Base-by-base conservation (phyloP, 2,113 vertebrate genomes). In the Acrocephalus kingi region DNA sequence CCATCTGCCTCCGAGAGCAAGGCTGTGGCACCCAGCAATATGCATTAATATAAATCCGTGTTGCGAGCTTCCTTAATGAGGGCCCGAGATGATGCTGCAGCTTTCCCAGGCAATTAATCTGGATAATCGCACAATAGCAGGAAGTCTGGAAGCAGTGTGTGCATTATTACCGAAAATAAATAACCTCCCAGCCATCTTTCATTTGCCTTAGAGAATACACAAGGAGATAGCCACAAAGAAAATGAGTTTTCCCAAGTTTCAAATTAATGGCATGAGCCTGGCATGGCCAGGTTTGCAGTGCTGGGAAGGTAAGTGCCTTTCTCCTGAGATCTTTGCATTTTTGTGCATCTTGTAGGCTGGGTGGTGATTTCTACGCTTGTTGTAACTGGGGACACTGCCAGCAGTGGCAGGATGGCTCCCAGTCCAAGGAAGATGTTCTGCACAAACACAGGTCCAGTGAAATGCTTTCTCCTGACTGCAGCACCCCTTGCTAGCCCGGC, bases 21-120 rank as follows among this genome's bases (percentile, higher is more conserved):
- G 69, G 62, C 56, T 7, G 2, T 64, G 88, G 52, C 76, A 68
- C 19, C 25, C 46, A 15, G 56, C 15, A 59, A 43, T 24, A 23
- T 12, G 55, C 64, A 61, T 77, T n/a, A 31, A 89, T 69, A 51
- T 28, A 91, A 92, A 94, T 85, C 71, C 17, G 14, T 43, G 84
- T 21, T 71, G 62, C 9, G 6, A 67, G 66, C 74, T 94, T 89
- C 91, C 87, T 95, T 85, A 91, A 76, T 87, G 91, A 84, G 92
- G 84, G 64, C 74, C 80, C 62, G 76, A 93, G 87, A 93, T 82
- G 73, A 84, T 91, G 93, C 67, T 89, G 93, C 87, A 97, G 46
- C 89, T 97, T 95, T 87, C 75, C 84, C 79, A 73, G 93, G 71
- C 93, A 93, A 94, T 96, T 95, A 94, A 97, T 95, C 95, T 93